A percentile compares a stretch with the other conserved stretches of the same genome.
Evolutionary conservation across 30 jellyfish, hydroid and myxozoan genomes (phyloP).

Genomic region (Hydra vulgaris): DNA sequence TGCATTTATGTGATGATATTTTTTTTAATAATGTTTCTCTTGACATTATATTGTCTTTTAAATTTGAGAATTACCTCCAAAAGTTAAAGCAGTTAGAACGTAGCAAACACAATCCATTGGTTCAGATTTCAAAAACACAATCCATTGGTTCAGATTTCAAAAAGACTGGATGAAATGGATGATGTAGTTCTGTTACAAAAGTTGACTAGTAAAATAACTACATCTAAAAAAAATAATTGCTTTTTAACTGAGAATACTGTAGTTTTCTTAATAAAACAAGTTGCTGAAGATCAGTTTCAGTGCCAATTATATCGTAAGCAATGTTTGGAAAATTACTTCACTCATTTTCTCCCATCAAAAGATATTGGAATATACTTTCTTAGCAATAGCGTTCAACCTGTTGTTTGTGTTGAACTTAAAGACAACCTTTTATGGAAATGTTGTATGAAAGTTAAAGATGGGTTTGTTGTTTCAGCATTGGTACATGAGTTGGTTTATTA

Average conservation of each 20-base stretch:
- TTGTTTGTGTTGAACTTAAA: no score
- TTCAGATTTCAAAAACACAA: neutral
- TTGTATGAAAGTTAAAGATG: no score
- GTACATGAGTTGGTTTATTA: no score
- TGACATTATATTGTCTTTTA: neutral
- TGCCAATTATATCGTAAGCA: slow-evolving; percentile 4
- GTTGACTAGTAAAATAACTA: slow-evolving; percentile 1
- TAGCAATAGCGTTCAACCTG: no score
- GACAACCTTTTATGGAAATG: no score
- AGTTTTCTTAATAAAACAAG: slow-evolving; percentile 1
- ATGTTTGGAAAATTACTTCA: slow-evolving; percentile 7
- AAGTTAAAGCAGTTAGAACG: slow-evolving; percentile 3
- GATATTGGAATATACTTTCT: slow-evolving; percentile 8
- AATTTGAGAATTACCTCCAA: slow-evolving; percentile 7
- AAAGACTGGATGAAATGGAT: slow-evolving; percentile 6
- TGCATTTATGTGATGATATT: neutral
- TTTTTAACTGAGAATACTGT: slow-evolving; percentile 6
- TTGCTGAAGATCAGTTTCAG: slow-evolving; percentile 3
- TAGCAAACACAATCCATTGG: no score
- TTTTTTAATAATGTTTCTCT: neutral
- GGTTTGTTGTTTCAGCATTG: no score
- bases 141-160: slow-evolving; percentile 15
- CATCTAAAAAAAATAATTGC: slow-evolving; percentile 1
- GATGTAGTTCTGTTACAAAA: neutral
- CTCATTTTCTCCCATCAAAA: slow-evolving; percentile 10